Percentiles rank a stretch among this genome's conserved stretches.
Evolutionary conservation across 1,140 invertebrate genomes (phyloP).

Genomic region (Nomia melanderi): DNA sequence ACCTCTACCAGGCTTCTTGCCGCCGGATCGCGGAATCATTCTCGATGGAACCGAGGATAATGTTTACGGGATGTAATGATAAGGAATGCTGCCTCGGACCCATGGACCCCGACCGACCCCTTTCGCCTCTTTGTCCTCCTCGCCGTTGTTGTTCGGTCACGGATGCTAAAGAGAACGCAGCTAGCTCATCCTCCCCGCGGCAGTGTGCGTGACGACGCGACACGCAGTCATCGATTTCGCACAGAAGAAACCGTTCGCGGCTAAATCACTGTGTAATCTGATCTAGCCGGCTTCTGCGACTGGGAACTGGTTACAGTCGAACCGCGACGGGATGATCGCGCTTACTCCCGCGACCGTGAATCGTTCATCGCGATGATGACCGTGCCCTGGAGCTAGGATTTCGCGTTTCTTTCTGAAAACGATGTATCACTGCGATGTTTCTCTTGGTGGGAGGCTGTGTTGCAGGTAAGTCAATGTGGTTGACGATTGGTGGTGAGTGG

Average conservation of each 20-base stretch:
- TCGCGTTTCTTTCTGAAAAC: too few relatives aligned
- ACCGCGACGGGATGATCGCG: neutral
- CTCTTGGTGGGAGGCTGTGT: too few relatives aligned
- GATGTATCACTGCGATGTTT: too few relatives aligned
- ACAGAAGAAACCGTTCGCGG: neutral
- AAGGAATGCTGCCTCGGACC: slow-evolving; percentile 44
- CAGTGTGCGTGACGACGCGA: neutral
- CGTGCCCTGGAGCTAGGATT: neutral
- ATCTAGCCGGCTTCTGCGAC: neutral
- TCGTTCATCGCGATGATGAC: neutral
- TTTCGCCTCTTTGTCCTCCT: neutral
- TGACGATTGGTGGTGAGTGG: too few relatives aligned
- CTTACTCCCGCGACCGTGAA: neutral
- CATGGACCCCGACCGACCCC: neutral
- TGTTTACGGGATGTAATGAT: slow-evolving; percentile 61
- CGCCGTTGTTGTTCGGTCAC: slow-evolving; percentile 16
- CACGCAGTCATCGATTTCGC: slow-evolving; percentile 46
- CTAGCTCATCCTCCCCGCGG: too few relatives aligned
- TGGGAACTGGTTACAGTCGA: neutral
- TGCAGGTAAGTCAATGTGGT: too few relatives aligned
- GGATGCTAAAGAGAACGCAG: neutral
- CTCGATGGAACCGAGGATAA: slow-evolving; percentile 66
- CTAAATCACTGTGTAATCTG: slow-evolving; percentile 4
- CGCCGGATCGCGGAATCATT: slow-evolving; percentile 65
- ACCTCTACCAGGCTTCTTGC: slow-evolving; percentile 53